Conservation (phyloP, 2,888 invertebrate genomes). For the Sarcophaga caerulescens region DNA sequence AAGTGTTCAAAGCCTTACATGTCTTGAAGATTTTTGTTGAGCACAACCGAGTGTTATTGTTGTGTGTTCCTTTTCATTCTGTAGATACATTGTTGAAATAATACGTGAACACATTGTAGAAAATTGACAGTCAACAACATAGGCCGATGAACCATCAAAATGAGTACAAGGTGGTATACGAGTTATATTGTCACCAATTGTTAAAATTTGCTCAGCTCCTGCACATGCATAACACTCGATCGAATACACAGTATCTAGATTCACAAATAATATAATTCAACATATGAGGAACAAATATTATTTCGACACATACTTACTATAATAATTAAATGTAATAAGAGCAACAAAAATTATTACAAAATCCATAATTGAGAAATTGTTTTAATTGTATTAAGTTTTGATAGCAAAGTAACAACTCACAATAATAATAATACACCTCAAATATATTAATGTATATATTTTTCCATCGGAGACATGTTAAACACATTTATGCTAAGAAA, state of each 20-base stretch:
- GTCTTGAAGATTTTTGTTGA: conserved; percentile 40
- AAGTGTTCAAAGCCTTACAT: conserved; percentile 36
- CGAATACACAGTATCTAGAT: conserved; percentile 13
- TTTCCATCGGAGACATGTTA: background rate
- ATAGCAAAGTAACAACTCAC: background rate
- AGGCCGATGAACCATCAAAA: conserved; percentile 43
- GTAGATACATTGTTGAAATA: conserved; percentile 50
- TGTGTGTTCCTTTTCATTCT: conserved; percentile 37
- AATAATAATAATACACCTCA: background rate
- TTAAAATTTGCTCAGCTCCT: conserved; percentile 33
- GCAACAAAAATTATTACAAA: background rate
- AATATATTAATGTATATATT: background rate
- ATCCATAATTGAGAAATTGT: background rate
- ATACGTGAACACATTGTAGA: conserved; percentile 60
- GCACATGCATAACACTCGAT: conserved; percentile 51
- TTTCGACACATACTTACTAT: conserved; percentile 20
- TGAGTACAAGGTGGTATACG: conserved; percentile 50
- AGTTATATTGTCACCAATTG: conserved; percentile 15
- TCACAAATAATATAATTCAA: background rate
- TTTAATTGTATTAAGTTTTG: background rate
- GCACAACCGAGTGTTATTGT: conserved; percentile 56
- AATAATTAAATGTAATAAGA: background rate
- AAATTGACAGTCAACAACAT: conserved; percentile 51
- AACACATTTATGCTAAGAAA: background rate
- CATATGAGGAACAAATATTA: background rate